A percentile compares a stretch with the other conserved stretches of the same genome.
These are phyloP conservation scores for Heliconius himera DNA, from an alignment of 1,140 invertebrate genomes.

Conservation along the genomic window DNA sequence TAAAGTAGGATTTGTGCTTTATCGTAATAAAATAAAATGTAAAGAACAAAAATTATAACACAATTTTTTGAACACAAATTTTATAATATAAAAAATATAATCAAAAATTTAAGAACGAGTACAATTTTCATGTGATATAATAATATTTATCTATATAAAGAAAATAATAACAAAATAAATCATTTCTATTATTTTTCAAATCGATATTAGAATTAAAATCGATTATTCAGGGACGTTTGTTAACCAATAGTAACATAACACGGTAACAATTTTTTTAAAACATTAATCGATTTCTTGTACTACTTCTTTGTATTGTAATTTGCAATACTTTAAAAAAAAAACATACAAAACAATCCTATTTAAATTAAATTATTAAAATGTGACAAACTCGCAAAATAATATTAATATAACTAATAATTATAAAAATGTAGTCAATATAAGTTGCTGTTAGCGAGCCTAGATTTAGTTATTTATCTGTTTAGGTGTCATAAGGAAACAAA, in stretches of 20 bases:
- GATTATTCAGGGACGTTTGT: slow-evolving; percentile 1
- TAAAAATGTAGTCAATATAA: background rate
- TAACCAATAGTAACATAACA: slow-evolving; percentile 21
- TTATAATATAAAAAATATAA: no score
- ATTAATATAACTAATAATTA: background rate
- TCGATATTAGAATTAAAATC: slow-evolving; percentile 1
- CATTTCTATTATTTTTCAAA: background rate
- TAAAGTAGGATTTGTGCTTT: no score
- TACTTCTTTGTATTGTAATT: background rate
- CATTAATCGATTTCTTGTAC: background rate
- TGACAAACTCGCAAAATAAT: background rate
- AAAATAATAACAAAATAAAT: background rate
- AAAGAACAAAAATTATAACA: no score
- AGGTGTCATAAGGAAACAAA: background rate
- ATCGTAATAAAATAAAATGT: no score
- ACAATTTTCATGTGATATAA: background rate
- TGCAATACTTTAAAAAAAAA: background rate
- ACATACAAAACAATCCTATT: background rate
- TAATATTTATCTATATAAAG: background rate
- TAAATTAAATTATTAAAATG: background rate
- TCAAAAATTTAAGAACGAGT: no score
- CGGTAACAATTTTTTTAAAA: background rate
- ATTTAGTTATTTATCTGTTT: background rate
- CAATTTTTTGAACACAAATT: no score
- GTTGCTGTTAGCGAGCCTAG: background rate